Evolutionary conservation across 2,888 invertebrate species (phyloP).

Genomic region (Lydus trimaculatus): DNA sequence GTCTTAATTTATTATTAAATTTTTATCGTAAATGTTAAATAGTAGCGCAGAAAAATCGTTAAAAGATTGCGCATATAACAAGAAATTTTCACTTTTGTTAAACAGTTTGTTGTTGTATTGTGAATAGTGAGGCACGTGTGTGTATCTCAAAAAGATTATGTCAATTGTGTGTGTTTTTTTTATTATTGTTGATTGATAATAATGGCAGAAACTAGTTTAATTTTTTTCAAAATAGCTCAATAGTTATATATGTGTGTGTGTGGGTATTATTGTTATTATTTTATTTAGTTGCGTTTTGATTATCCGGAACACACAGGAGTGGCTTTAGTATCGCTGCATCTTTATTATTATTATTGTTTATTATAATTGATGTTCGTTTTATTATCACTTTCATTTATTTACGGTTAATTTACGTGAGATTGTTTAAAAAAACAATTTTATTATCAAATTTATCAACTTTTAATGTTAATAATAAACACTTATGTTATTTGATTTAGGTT

Average conservation of each 20-base stretch:
- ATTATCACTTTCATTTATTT: background rate
- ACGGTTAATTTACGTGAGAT: background rate
- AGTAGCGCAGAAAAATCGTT: background rate
- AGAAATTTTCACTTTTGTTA: background rate
- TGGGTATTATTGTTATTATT: slow-evolving; percentile 15
- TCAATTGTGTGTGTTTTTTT: background rate
- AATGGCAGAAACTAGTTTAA: slow-evolving; percentile 9
- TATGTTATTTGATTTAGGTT: no score
- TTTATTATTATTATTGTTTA: slow-evolving; percentile 7
- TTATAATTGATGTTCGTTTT: slow-evolving; percentile 1
- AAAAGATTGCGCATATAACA: background rate
- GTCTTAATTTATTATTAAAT: background rate
- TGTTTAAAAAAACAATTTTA: no score
- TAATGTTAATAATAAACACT: background rate
- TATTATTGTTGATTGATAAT: background rate
- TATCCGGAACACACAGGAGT: slow-evolving; percentile 22
- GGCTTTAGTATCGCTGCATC: slow-evolving; percentile 3
- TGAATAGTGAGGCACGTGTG: background rate
- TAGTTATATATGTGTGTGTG: slow-evolving; percentile 9
- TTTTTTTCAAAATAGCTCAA: slow-evolving; percentile 5
- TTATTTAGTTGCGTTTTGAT: slow-evolving; percentile 15
- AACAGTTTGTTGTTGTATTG: background rate
- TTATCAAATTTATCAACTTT: background rate
- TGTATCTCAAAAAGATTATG: background rate
- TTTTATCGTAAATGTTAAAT: background rate